Conservation (phyloP, 1,140 invertebrate species). For the Anoplolepis gracilipes region DNA sequence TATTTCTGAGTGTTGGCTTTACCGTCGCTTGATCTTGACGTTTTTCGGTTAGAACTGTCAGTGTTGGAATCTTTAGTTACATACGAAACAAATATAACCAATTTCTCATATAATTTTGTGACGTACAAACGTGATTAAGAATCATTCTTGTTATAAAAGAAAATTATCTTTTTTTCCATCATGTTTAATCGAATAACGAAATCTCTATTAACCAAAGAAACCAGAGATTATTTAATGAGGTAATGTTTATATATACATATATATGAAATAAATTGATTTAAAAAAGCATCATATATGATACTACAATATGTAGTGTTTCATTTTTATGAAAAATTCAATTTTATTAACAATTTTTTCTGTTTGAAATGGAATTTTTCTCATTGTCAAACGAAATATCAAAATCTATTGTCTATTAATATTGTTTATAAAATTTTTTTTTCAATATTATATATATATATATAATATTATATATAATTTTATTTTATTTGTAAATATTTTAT, state of each 20-base stretch:
- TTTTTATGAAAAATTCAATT: neutral
- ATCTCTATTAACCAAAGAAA: constrained; percentile 68
- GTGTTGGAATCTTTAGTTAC: constrained; percentile 21
- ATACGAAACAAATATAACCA: constrained; percentile 5
- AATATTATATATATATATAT: neutral
- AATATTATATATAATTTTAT: no score
- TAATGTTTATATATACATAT: constrained; percentile 47
- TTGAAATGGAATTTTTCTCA: no score
- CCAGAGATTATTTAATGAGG: constrained; percentile 76
- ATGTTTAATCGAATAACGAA: constrained; percentile 71
- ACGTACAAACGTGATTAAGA: constrained; percentile 3
- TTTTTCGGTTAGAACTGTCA: constrained; percentile 45
- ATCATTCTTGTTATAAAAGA: neutral
- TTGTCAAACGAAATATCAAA: neutral
- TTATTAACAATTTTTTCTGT: neutral
- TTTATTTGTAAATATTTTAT: neutral
- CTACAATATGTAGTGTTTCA: neutral
- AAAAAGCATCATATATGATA: neutral
- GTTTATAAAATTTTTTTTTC: constrained; percentile 3
- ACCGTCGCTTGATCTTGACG: constrained; percentile 25
- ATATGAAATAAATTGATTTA: neutral
- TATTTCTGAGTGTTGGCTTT: neutral
- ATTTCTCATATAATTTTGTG: neutral
- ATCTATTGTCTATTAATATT: neutral
- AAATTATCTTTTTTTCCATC: neutral